Conservation (phyloP, 2,113 vertebrate species). For the Oreotragus oreotragus region DNA sequence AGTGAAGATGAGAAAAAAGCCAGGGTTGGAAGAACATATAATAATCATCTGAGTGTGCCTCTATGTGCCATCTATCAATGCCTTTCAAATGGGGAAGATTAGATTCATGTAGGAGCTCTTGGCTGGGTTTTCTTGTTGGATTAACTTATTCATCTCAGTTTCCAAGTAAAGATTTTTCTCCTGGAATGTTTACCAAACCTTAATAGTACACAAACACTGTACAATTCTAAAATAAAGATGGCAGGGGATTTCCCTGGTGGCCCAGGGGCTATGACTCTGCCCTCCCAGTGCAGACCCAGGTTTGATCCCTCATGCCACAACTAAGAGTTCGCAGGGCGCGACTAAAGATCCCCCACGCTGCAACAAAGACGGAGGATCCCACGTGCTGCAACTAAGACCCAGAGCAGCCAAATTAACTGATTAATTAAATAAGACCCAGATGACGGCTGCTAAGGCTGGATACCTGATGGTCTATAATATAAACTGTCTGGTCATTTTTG, state of each 20-base stretch:
- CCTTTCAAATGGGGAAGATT: neutral
- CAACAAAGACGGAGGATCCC: neutral
- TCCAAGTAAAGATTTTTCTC: neutral
- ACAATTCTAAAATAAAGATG: slow-evolving; percentile 48
- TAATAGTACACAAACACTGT: slow-evolving; percentile 31
- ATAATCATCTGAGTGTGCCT: neutral
- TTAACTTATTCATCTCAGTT: neutral
- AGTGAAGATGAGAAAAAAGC: neutral
- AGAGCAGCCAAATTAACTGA: neutral
- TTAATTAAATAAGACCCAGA: neutral
- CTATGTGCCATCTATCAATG: neutral
- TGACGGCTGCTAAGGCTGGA: neutral
- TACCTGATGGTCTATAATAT: neutral
- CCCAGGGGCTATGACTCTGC: neutral
- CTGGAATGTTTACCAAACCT: neutral
- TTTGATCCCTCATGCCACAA: neutral
- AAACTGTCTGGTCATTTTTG: neutral
- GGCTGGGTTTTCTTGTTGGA: neutral
- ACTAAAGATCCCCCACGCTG: neutral
- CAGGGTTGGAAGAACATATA: neutral
- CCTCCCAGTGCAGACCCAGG: too few relatives aligned
- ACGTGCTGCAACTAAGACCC: neutral
- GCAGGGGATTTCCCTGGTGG: neutral
- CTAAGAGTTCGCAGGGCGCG: neutral
- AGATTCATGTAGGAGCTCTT: neutral